A percentile compares a stretch with the other conserved stretches of the same genome.
phyloP scores from a whole-genome alignment of 2,888 invertebrate genomes.

The Stenolophus ochropezus region DNA sequence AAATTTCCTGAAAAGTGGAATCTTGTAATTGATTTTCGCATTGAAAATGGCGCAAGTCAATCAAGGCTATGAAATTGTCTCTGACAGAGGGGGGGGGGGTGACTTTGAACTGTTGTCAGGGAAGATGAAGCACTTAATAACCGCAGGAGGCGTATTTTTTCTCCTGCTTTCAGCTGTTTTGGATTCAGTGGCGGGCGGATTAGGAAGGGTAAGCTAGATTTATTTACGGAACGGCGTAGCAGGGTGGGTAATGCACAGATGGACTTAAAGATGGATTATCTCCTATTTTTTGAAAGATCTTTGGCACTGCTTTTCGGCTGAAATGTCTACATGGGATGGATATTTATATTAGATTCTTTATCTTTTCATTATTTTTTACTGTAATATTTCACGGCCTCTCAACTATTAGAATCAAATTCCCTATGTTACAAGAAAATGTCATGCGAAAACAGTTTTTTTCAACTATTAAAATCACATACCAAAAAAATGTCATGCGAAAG shows the following conservation, averaged over 20 bases:
- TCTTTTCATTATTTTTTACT: too few relatives aligned
- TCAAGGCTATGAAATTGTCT: constrained; percentile 34
- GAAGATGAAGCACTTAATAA: constrained; percentile 41
- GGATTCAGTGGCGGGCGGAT: constrained; percentile 35
- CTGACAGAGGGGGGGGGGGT: neutral
- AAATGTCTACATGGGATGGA: too few relatives aligned
- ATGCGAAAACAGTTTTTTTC: too few relatives aligned
- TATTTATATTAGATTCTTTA: too few relatives aligned
- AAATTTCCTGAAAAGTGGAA: constrained; percentile 22
- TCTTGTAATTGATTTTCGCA: constrained; percentile 12
- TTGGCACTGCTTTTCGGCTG: neutral
- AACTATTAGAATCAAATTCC: too few relatives aligned
- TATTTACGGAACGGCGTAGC: neutral
- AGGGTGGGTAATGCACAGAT: neutral
- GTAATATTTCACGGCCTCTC: too few relatives aligned
- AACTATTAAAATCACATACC: too few relatives aligned
- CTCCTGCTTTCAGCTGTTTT: constrained; percentile 27
- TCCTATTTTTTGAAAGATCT: neutral
- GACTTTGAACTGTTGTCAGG: constrained; percentile 41
- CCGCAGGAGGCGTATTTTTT: constrained; percentile 41
- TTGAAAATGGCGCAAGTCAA: constrained; percentile 16
- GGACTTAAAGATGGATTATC: neutral
- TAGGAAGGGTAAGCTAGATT: constrained; percentile 18
- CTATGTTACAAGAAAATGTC: too few relatives aligned
- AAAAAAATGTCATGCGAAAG: too few relatives aligned